These are phyloP conservation scores for Anastatus disparis DNA, from an alignment of 1,140 invertebrate species.

Conservation along the genomic window DNA sequence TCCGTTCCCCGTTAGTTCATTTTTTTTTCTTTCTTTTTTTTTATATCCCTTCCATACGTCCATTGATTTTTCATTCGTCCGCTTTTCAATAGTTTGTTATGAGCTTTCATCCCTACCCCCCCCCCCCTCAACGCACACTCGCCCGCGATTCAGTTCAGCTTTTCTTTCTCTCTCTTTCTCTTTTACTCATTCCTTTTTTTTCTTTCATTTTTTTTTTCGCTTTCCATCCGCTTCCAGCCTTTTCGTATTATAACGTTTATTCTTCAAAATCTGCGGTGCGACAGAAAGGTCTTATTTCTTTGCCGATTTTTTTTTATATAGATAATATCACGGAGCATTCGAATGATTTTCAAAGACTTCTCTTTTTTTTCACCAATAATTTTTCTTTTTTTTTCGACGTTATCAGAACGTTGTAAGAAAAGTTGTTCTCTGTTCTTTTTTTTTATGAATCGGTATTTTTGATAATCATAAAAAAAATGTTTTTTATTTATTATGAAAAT, in stretches of 20 bases:
- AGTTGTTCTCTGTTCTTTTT: too few species aligned
- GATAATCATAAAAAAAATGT: too few species aligned
- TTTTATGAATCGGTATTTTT: too few species aligned
- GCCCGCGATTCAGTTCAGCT: constrained; percentile 26
- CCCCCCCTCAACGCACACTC: constrained; percentile 45
- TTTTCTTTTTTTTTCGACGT: background rate
- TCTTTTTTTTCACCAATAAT: background rate
- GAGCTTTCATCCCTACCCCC: too few species aligned
- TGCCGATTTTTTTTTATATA: background rate
- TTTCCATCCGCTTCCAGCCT: too few species aligned
- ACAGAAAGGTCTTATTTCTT: background rate
- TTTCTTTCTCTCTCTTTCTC: background rate
- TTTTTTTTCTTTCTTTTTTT: background rate
- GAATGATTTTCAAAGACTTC: constrained; percentile 10
- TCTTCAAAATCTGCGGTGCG: background rate
- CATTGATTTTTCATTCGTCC: constrained; percentile 66
- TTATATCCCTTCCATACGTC: constrained; percentile 13
- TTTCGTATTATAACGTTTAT: too few species aligned
- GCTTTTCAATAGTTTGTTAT: constrained; percentile 67
- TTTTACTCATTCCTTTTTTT: too few species aligned
- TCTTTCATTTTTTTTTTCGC: too few species aligned
- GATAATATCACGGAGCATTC: background rate
- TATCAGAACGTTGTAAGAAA: too few species aligned
- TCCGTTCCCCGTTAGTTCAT: background rate
- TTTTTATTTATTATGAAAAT: too few species aligned